Conservation (phyloP, 2,888 invertebrate genomes). For the Augochlorella aurata region DNA sequence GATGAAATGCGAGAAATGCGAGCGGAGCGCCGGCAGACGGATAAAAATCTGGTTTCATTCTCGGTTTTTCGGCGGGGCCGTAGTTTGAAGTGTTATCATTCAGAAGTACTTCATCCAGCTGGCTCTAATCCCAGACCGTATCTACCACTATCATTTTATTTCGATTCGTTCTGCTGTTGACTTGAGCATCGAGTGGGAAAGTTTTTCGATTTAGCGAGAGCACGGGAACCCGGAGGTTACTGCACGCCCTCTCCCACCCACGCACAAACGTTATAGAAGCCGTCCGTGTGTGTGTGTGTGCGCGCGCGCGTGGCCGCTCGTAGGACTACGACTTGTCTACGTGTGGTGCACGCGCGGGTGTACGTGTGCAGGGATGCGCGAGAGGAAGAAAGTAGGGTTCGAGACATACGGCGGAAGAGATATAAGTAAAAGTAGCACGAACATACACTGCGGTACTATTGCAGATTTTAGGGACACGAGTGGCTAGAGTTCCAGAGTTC, state of each 20-base stretch:
- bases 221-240: constrained; percentile 31
- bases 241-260: neutral
- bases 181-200: constrained; percentile 64
- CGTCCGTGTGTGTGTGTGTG: too few relatives aligned
- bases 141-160: constrained; percentile 67
- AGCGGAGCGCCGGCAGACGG: too few relatives aligned
- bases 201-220: constrained; percentile 69
- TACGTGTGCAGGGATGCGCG: neutral
- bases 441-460: constrained; percentile 39
- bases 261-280: too few relatives aligned
- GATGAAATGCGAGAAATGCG: too few relatives aligned
- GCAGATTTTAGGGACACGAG: constrained; percentile 42
- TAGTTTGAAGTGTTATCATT: constrained; percentile 32
- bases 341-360: neutral
- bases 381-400: constrained; percentile 33
- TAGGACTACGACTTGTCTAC: neutral
- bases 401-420: constrained; percentile 37
- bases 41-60: neutral
- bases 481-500: constrained; percentile 29
- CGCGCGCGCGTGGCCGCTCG: too few relatives aligned
- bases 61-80: neutral
- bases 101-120: constrained; percentile 37
- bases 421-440: constrained; percentile 51
- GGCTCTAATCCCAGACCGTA: constrained; percentile 51
- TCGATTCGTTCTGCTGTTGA: constrained; percentile 60